Percentiles rank a stretch among this genome's conserved stretches.
Conservation (phyloP, 2,888 invertebrate genomes). For the Kryphioiulus occultus region DNA sequence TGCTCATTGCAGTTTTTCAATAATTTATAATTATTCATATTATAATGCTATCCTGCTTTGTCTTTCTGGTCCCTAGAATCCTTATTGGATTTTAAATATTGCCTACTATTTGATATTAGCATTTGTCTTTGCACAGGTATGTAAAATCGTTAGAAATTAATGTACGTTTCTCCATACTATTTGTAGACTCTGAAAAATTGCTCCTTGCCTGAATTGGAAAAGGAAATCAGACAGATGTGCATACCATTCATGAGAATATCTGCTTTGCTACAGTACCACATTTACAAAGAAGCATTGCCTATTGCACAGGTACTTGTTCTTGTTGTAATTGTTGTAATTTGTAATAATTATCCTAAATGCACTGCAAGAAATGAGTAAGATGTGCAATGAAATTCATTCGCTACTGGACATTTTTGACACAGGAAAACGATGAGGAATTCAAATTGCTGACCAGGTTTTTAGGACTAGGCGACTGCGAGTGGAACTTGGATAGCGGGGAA, state of each 20-base stretch:
- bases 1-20: background rate
- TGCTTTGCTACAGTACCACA: slow-evolving; percentile 80
- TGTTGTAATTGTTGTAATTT: background rate
- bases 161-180: background rate
- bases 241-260: slow-evolving; percentile 85
- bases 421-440: slow-evolving; percentile 71
- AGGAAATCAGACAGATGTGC: slow-evolving; percentile 77
- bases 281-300: slow-evolving; percentile 69
- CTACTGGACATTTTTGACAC: background rate
- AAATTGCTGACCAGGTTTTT: slow-evolving; percentile 78
- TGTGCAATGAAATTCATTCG: background rate
- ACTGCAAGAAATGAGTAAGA: background rate
- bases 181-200: slow-evolving; percentile 50
- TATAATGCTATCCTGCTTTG: no score
- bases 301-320: background rate
- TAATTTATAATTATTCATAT: no score
- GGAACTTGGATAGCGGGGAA: background rate
- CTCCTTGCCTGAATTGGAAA: slow-evolving; percentile 60
- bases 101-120: background rate
- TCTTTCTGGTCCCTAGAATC: no score
- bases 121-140: background rate
- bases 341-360: background rate
- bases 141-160: background rate
- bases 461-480: slow-evolving; percentile 71
- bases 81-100: background rate